Percentiles rank a stretch among this genome's conserved stretches.
phyloP scores from a whole-genome alignment of 2,797 vertebrate species.

The Gobio occitaniae region DNA sequence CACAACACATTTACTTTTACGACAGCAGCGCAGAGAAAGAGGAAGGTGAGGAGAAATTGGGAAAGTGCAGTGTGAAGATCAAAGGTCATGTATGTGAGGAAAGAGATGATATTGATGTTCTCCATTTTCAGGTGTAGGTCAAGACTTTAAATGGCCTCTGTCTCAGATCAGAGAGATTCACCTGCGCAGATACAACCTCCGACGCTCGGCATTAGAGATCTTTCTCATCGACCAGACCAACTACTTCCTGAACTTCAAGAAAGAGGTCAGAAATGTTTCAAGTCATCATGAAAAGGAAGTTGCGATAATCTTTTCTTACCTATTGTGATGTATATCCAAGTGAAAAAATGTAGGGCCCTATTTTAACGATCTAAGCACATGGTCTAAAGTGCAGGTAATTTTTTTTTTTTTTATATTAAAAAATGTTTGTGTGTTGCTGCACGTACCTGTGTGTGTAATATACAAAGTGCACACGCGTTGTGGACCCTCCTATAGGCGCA shows the following conservation, averaged over 20 bases:
- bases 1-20: slow-evolving; percentile 95
- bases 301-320: neutral
- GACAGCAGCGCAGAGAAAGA: slow-evolving; percentile 95
- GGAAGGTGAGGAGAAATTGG: slow-evolving; percentile 79
- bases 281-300: neutral
- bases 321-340: neutral
- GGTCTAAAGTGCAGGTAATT: no score
- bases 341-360: no score
- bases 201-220: slow-evolving; percentile 94
- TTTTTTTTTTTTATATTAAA: no score
- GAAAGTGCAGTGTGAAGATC: neutral
- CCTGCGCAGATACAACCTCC: slow-evolving; percentile 92
- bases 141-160: slow-evolving; percentile 97
- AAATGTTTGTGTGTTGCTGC: no score
- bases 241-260: slow-evolving; percentile 97
- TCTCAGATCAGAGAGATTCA: slow-evolving; percentile 95
- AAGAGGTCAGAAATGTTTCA: slow-evolving; percentile 80
- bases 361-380: no score
- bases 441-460: no score
- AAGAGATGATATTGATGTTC: neutral
- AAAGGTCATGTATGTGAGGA: neutral
- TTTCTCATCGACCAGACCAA: slow-evolving; percentile 97
- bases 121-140: slow-evolving; percentile 82
- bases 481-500: no score
- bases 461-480: no score